Percentiles rank a stretch among this genome's conserved stretches.
phyloP scores from a whole-genome alignment of 2,888 invertebrate species.

The Elegia similella region DNA sequence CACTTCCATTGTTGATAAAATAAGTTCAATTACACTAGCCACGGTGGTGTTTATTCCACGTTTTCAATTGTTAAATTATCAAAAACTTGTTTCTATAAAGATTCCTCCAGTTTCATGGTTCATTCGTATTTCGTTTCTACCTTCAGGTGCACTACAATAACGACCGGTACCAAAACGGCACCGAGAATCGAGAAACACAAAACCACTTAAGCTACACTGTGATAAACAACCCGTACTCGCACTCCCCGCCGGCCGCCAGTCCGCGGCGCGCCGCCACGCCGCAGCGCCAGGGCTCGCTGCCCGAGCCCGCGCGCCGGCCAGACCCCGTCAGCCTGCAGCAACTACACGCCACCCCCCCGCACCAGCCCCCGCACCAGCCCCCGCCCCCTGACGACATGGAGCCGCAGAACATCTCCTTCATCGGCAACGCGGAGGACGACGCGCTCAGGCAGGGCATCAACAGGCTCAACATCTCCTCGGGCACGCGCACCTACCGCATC shows the following conservation, averaged over 20 bases:
- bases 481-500: constrained; percentile 93
- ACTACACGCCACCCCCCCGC: constrained; percentile 78
- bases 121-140: neutral
- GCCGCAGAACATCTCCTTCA: constrained; percentile 95
- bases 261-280: constrained; percentile 81
- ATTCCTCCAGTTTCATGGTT: neutral
- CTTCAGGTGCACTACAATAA: constrained; percentile 62
- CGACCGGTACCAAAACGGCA: constrained; percentile 85
- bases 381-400: constrained; percentile 93
- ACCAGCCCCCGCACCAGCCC: constrained; percentile 68
- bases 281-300: constrained; percentile 81
- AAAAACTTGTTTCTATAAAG: too few relatives aligned
- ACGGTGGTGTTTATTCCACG: too few relatives aligned
- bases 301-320: constrained; percentile 46
- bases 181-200: constrained; percentile 77
- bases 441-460: constrained; percentile 85
- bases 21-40: too few relatives aligned
- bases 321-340: constrained; percentile 78
- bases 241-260: constrained; percentile 82
- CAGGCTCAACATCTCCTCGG: constrained; percentile 92
- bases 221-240: constrained; percentile 80
- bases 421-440: constrained; percentile 85
- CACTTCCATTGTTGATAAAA: too few relatives aligned
- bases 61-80: too few relatives aligned
- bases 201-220: constrained; percentile 82